Evolutionary conservation across 35 echinoderm and acorn worm species (phyloP).

Genomic region (Heliocidaris erythrogramma): DNA sequence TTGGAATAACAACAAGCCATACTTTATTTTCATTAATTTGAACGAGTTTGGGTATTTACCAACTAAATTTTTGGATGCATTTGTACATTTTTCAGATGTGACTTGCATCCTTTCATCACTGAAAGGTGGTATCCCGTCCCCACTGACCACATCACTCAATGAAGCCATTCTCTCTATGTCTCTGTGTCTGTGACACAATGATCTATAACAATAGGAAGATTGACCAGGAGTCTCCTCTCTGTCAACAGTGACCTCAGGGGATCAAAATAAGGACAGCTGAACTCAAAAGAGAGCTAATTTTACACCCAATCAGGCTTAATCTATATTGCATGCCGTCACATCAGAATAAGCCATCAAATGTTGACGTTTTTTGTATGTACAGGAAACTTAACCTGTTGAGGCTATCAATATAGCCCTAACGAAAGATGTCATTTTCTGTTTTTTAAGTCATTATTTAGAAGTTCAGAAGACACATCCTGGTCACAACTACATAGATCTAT

Average conservation of each 20-base stretch:
- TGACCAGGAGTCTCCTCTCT: not conserved
- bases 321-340: not conserved
- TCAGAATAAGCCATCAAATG: not conserved
- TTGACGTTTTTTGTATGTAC: not conserved
- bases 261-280: slow-evolving; percentile 5
- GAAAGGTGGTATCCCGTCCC: no score
- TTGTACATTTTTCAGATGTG: no score
- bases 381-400: not conserved
- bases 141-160: no score
- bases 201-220: not conserved
- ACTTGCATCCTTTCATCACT: no score
- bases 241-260: not conserved
- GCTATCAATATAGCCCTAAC: not conserved
- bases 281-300: not conserved
- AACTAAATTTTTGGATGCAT: no score
- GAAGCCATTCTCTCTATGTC: no score
- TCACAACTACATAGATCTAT: not conserved
- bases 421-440: not conserved
- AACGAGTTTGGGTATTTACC: no score
- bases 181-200: no score
- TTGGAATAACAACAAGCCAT: no score
- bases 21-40: no score
- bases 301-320: not conserved
- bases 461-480: not conserved
- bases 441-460: not conserved